Evolutionary conservation across 2,888 invertebrate species (phyloP), one percentile per base, ranked within the genome.

Genomic region (Lithophane leautieri): DNA sequence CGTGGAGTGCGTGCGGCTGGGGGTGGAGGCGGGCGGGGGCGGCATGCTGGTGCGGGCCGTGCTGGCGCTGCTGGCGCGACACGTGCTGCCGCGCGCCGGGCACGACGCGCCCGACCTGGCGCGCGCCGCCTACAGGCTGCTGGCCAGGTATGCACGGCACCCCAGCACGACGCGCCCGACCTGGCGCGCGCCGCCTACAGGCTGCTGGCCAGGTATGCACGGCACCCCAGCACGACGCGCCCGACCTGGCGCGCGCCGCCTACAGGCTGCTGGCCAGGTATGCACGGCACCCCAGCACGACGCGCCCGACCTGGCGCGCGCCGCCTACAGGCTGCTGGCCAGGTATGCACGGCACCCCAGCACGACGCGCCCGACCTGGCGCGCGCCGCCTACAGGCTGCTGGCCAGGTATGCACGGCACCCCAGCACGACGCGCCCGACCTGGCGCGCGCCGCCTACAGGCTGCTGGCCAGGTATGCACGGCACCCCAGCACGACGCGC

Each of bases 1-100:
- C 61, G 94, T 96, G 89, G 94, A 94, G 91, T 96, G 96, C 91
- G 95, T 97, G 91, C 94, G 95, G 76, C 93, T 96, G 81, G 96
- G 96, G 82, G 95, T 96, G 89, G 96, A 96, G 91, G 94, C 95
- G 86, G 95, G 95, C 79, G 95, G 95, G 82, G 93, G 94, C 85
- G 95, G 95, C 80, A 94, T 94, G 91, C 94, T 94, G 81, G 95
- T 95, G 90, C 93, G 93, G 84, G 92, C 95, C 78, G 93, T 93
- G 89, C 93, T 96, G 75, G 89, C 93, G 89, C 93, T 95, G 85
- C 91, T 93, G 85, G 94, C 94, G 89, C 91, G 91, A 75, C 95
- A 92, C 94, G 96, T 90, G 91, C 92, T 90, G 92, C 95, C 88
- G 87, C 91, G 89, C 87, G 91, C 89, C 85, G 81, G 65, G 73